Evolutionary conservation across 2,113 vertebrate genomes (phyloP).

Genomic region (Tragulus kanchil): DNA sequence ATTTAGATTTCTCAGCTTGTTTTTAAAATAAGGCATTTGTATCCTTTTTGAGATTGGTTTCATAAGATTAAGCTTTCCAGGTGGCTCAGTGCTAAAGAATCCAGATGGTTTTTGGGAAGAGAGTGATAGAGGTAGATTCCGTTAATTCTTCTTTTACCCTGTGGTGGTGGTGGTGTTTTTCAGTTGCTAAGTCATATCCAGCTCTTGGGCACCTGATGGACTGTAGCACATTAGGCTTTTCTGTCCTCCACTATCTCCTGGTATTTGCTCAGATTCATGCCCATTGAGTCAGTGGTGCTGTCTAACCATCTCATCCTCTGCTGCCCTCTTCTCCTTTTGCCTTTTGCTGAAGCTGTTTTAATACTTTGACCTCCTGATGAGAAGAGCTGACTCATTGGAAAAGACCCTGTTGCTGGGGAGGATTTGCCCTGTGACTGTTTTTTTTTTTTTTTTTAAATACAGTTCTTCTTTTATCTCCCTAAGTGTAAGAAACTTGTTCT

Average conservation of each 20-base stretch:
- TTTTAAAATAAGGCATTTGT: conserved; percentile 4
- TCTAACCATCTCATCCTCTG: background rate
- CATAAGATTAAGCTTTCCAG: background rate
- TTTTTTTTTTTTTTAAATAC: conserved; percentile 11
- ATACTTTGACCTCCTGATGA: background rate
- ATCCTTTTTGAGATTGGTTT: conserved; percentile 35
- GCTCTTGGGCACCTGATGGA: background rate
- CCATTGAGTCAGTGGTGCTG: background rate
- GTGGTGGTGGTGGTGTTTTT: background rate
- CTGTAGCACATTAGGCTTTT: background rate
- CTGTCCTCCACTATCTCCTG: background rate
- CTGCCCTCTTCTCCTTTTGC: background rate
- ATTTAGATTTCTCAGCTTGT: conserved; percentile 48
- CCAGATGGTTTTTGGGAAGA: background rate
- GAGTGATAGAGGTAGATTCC: background rate
- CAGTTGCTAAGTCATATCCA: background rate
- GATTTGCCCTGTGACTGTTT: background rate
- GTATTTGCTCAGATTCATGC: background rate
- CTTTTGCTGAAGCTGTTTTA: background rate
- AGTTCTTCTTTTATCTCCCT: background rate
- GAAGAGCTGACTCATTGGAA: background rate
- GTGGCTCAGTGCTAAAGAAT: background rate
- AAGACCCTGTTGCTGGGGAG: background rate
- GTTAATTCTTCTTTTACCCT: conserved; percentile 37
- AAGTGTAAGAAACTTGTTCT: background rate